Evolutionary conservation across 2,888 invertebrate species (phyloP).

Genomic region (Steromphala cineraria): DNA sequence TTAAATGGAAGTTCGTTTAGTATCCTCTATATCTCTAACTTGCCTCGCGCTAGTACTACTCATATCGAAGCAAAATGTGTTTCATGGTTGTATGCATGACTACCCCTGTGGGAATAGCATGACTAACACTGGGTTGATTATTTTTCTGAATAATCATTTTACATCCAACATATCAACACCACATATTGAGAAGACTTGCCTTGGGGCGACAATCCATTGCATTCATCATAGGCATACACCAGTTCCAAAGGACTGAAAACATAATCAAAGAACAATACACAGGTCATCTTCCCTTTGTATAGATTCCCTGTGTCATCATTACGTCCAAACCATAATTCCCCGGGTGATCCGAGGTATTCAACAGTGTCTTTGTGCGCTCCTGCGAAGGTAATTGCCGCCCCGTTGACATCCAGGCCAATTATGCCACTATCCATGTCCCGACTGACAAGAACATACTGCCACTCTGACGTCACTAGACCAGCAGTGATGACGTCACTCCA

Average conservation of each 20-base stretch:
- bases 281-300: not conserved
- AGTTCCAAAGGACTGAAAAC: not conserved
- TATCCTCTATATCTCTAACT: too few relatives aligned
- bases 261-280: not conserved
- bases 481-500: not conserved
- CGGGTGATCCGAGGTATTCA: not conserved
- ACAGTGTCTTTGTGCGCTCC: not conserved
- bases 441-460: not conserved
- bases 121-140: too few relatives aligned
- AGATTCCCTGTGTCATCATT: not conserved
- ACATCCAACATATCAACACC: too few relatives aligned
- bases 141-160: too few relatives aligned
- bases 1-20: too few relatives aligned
- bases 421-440: not conserved
- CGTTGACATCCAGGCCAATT: not conserved
- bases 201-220: not conserved
- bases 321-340: not conserved
- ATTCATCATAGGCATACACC: not conserved
- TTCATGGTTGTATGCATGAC: too few relatives aligned
- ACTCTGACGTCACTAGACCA: not conserved
- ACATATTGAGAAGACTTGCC: not conserved
- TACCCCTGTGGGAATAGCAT: too few relatives aligned
- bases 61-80: too few relatives aligned
- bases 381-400: not conserved
- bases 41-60: too few relatives aligned